Evolutionary conservation across 2,888 invertebrate genomes (phyloP), one percentile per base, ranked within the genome.

Genomic region (Amphimallon solstitiale): DNA sequence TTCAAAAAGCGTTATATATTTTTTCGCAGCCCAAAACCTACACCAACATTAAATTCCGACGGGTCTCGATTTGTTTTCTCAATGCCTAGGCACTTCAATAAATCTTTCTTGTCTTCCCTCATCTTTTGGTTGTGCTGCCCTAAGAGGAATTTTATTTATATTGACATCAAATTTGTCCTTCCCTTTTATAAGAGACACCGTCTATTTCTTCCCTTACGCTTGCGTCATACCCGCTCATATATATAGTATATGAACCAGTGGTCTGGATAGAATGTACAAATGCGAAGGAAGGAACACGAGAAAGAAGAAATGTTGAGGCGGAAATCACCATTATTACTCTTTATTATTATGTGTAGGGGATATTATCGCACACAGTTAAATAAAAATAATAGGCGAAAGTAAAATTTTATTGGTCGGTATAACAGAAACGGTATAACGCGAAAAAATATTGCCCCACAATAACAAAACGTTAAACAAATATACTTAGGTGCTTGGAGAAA

Each of bases 81-180:
- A 40, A n/a, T 40, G 54, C 21, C 19, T 38, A 54, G 54, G 38
- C 54, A 38, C 21, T 54, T n/a, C 38, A 21, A 54, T 38, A 54
- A 54, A 54, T 40, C 21, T 52, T 19, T 52, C 21, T 52, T 35
- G 37, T n/a, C 38, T 38, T 34, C 17, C 19, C 29, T 37, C 19
- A 52, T 52, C 17, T 37, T 37, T 37, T 17, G 12, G 40, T 56
- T 40, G 56, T 51, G 51, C 51, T 34, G 6, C 40, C 12, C 40
- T 10, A 23, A 56, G 14, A 43, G 21, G 29, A 40, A 40, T 40
- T 56, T 40, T 40, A 56, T 56, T 56, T 56, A 43, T 56, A 40
- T 56, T 23, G 56, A 56, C 23, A 52, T 52, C 52, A 56, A 40
- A 56, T 56, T 56, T 43, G 43, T 21, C 14, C 23, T n/a, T 12